Percentiles rank a stretch among this genome's conserved stretches.
Conservation (phyloP, 2,888 invertebrate genomes). For the Cataglyphis rosenhaueri region DNA sequence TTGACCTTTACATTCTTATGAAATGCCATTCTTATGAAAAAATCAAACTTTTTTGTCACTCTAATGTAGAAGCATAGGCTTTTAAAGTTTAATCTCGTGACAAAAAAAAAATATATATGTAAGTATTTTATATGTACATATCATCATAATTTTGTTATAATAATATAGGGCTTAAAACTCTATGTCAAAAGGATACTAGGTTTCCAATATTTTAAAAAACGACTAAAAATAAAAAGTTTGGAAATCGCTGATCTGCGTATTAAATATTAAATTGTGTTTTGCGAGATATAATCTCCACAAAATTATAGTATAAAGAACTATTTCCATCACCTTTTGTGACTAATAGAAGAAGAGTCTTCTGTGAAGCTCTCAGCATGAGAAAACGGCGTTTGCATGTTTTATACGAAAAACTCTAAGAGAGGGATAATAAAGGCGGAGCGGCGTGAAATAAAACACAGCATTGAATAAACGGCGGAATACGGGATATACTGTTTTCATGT, state of each 20-base stretch:
- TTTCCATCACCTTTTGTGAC: conserved; percentile 7
- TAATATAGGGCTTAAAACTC: not conserved
- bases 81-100: not conserved
- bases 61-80: not conserved
- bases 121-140: not conserved
- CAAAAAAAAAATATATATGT: not conserved
- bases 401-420: conserved; percentile 40
- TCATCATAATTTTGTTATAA: not conserved
- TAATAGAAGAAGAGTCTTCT: conserved; percentile 40
- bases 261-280: conserved; percentile 14
- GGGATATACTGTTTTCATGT: conserved; percentile 46
- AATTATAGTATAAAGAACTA: conserved; percentile 12
- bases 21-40: conserved; percentile 12
- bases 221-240: not conserved
- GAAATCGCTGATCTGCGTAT: not conserved
- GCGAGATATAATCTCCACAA: not conserved
- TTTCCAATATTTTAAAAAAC: not conserved
- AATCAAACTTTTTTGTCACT: not conserved
- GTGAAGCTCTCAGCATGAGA: conserved; percentile 59
- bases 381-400: conserved; percentile 49
- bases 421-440: conserved; percentile 40
- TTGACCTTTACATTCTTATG: not conserved
- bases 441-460: conserved; percentile 44
- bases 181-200: not conserved
- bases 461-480: conserved; percentile 52